Evolutionary conservation across 2,888 invertebrate genomes (phyloP), one percentile per base, ranked within the genome.

Genomic region (Cantharis flavilabris): DNA sequence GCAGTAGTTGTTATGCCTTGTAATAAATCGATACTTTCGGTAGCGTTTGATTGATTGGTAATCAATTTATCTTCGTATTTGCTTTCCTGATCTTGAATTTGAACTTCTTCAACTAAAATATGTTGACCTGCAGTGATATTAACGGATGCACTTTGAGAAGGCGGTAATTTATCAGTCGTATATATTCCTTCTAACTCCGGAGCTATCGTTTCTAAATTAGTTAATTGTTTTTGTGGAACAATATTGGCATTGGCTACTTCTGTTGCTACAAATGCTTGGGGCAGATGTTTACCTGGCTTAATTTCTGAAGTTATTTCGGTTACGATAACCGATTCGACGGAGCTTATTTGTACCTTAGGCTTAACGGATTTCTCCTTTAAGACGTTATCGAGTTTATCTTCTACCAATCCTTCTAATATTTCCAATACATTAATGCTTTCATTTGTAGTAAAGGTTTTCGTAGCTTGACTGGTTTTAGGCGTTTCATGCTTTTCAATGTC

Each of bases 221-320:
- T 87, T 67, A 93, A 86, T 86, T 93, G 92, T 84, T 92, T 93
- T 80, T 93, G 93, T 11, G 93, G 89, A 30, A 93, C 89, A 0
- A 95, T 87, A 76, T 91, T 90, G 86, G 92, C 90, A 23, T 90
- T 91, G 3, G 95, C 95, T 10, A 92, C 90, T 91, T 95, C 95
- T 2, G 95, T 95, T 0, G 95, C 93, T 2, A 95, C 95, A 84
- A 95, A 93, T 71, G 94, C 87, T 87, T 95, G 94, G 3, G 95
- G 95, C 85, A 94, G 92, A 85, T 94, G 94, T 88, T 95, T 95
- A 13, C 93, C 93, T 9, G 94, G 93, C 85, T 93, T 94, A 76
- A 92, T 92, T 88, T 93, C 93, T 3, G 93, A 88, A 82, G 92
- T 90, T 26, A 93, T 91, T 89, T 95, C 94, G 74, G 92, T 93